Evolutionary conservation across 2,888 invertebrate genomes (phyloP).

Genomic region (Tricholauxania praeusta): DNA sequence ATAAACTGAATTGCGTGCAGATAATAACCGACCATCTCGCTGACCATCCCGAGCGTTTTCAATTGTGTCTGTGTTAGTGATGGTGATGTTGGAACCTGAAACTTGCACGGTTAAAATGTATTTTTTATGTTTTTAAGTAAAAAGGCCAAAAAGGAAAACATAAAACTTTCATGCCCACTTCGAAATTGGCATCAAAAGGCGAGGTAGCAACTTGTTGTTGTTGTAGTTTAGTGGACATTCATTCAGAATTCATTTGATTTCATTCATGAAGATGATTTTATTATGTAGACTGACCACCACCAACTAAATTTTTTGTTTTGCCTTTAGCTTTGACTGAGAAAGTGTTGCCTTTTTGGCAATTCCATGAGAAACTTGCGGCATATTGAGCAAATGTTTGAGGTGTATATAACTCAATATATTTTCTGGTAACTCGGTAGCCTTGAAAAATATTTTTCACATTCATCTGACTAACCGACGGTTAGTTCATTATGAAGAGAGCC

Average conservation of each 20-base stretch:
- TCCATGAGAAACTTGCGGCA: too few species aligned
- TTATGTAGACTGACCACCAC: conserved; percentile 52
- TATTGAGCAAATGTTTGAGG: too few species aligned
- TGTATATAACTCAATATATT: too few species aligned
- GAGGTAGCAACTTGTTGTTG: conserved; percentile 48
- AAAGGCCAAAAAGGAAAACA: conserved; percentile 49
- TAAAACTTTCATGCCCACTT: conserved; percentile 2
- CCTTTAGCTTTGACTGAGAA: too few species aligned
- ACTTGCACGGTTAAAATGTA: conserved; percentile 25
- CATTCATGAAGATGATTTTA: conserved; percentile 63
- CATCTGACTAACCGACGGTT: too few species aligned
- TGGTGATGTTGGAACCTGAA: conserved; percentile 21
- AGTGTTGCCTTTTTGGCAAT: too few species aligned
- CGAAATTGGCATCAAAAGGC: conserved; percentile 10
- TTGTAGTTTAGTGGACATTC: conserved; percentile 43
- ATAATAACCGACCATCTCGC: conserved; percentile 55
- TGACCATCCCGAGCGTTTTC: conserved; percentile 37
- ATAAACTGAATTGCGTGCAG: conserved; percentile 64
- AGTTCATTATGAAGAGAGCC: too few species aligned
- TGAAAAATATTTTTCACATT: too few species aligned
- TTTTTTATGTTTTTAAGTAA: conserved; percentile 59
- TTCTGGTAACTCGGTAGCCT: too few species aligned
- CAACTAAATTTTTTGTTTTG: not conserved
- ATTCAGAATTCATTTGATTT: conserved; percentile 63
- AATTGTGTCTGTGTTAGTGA: conserved; percentile 7